Base-by-base conservation (phyloP, 2,888 invertebrate species). In the Agrochola litura region DNA sequence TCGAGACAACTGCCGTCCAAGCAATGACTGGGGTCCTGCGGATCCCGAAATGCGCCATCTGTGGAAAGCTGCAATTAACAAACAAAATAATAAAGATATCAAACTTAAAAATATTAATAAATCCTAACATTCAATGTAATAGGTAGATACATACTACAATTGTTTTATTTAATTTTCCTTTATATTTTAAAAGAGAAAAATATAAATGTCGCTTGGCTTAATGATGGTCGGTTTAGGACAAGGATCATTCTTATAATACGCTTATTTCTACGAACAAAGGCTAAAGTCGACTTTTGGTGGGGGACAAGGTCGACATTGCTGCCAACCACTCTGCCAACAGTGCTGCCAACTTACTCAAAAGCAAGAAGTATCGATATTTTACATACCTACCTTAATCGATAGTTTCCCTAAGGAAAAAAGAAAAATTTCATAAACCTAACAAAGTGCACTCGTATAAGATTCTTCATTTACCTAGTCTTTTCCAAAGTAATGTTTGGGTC, bases 1-100 rank as follows among this genome's bases (percentile, higher is more conserved):
- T 56, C 91, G 89, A 9, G 90, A 91, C 6, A 92, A 89, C 77
- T 92, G 95, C 73, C 90, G 89, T 3, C 94, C 97, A 0, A 94
- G 88, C 84, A 86, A 86, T 8, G 86, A 92, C 5, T 98, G 98
- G 98, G 97, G 97, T 4, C 98, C 98, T 10, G 96, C 97, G 0
- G 95, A 97, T 65, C 88, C 91, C 0, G 92, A 93, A 37, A 89
- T 94, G 61, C 92, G 94, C 1, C 89, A 90, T 19, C 92, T 92
- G 9, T 97, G 97, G 97, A 86, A 92, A 76, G 81, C 77, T 70
- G 81, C 90, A 2, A 82, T 89, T 9, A 84, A 87, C n/a, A 84
- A 88, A 65, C 88, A 86, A 46, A 86, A 87, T 6, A 86, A 85
- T 49, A 81, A 77, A 46, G 85, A 88, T 65, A 73, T 89, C 19